phyloP scores from a whole-genome alignment of 2,113 vertebrate genomes.

The Echinops telfairi region DNA sequence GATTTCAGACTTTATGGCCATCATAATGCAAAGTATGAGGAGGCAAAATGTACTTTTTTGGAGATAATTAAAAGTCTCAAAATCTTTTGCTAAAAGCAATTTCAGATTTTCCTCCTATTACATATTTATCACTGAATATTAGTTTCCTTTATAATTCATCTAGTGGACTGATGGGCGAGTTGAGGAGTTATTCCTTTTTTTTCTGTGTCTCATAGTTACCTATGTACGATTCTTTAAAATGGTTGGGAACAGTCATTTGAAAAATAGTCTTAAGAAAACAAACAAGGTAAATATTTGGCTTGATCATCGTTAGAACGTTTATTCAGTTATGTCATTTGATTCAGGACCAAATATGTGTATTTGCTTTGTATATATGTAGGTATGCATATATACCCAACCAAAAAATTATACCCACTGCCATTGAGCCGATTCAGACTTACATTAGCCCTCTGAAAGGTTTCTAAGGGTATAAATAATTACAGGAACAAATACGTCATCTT shows the following conservation, averaged over 20 bases:
- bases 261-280: constrained; percentile 53
- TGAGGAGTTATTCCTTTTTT: constrained; percentile 3
- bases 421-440: too few relatives aligned
- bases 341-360: background rate
- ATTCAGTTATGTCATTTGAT: constrained; percentile 54
- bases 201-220: constrained; percentile 26
- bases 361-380: too few relatives aligned
- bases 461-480: too few relatives aligned
- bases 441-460: too few relatives aligned
- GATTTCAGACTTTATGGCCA: constrained; percentile 5
- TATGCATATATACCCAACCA: too few relatives aligned
- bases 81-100: constrained; percentile 19
- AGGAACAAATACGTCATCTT: too few relatives aligned
- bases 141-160: constrained; percentile 11
- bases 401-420: too few relatives aligned
- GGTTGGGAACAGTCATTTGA: constrained; percentile 53
- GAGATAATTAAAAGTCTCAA: background rate
- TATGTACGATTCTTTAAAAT: constrained; percentile 50
- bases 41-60: background rate
- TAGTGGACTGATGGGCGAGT: background rate
- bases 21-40: background rate
- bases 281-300: constrained; percentile 56
- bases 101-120: constrained; percentile 8
- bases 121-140: background rate
- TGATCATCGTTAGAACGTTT: constrained; percentile 49